Percentiles rank a stretch among this genome's conserved stretches.
These are phyloP conservation scores for Brenthis hecate DNA, from an alignment of 2,888 invertebrate species.

Conservation along the genomic window DNA sequence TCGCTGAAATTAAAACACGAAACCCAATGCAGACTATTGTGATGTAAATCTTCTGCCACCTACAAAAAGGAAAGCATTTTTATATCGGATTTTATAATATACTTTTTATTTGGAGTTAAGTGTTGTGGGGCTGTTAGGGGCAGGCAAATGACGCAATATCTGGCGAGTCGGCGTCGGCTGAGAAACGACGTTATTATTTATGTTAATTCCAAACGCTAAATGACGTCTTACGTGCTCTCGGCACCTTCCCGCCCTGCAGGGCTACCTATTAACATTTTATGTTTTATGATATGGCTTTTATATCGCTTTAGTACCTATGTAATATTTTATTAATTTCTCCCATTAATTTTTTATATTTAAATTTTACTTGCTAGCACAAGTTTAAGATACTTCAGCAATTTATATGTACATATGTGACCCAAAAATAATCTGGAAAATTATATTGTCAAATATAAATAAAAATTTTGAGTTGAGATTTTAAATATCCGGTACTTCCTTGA, in stretches of 20 bases:
- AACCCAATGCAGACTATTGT: constrained; percentile 71
- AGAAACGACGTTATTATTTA: constrained; percentile 81
- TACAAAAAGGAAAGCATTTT: constrained; percentile 47
- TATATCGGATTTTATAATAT: constrained; percentile 67
- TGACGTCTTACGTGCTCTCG: constrained; percentile 75
- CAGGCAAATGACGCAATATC: constrained; percentile 74
- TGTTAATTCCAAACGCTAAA: constrained; percentile 78
- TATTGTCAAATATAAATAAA: no score
- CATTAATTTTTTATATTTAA: no score
- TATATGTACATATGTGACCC: no score
- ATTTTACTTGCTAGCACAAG: no score
- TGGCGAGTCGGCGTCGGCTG: constrained; percentile 48
- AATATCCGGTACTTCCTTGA: neutral
- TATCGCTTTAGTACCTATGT: neutral
- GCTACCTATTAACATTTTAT: constrained; percentile 42
- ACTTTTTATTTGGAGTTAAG: constrained; percentile 76
- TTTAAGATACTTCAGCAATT: no score
- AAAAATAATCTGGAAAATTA: no score
- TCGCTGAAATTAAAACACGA: constrained; percentile 75
- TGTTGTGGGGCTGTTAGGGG: constrained; percentile 71
- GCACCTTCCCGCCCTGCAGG: constrained; percentile 56
- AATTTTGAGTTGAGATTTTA: neutral
- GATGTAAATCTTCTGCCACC: constrained; percentile 64
- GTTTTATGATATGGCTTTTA: neutral
- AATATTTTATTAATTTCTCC: no score